phyloP scores from a whole-genome alignment of 2,888 invertebrate genomes.

The Cryptus armator region DNA sequence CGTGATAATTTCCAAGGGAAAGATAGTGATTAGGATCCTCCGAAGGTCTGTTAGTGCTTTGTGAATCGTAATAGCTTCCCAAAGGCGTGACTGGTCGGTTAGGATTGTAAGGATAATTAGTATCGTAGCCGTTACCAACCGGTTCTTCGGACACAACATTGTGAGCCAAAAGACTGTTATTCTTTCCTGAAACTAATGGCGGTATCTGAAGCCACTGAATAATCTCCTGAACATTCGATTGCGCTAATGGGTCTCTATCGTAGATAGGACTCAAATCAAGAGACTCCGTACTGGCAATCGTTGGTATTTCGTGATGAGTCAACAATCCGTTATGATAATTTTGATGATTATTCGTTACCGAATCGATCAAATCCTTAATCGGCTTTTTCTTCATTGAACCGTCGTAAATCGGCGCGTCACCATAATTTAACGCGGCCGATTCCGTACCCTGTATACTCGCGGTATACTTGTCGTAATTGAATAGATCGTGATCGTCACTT shows the following conservation, averaged over 20 bases:
- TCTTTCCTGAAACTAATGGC: slow-evolving; percentile 65
- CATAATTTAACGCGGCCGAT: slow-evolving; percentile 32
- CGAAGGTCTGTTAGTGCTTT: slow-evolving; percentile 6
- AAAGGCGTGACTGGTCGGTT: slow-evolving; percentile 68
- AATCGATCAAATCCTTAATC: not conserved
- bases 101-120: slow-evolving; percentile 73
- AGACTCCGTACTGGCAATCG: slow-evolving; percentile 11
- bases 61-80: slow-evolving; percentile 41
- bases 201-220: slow-evolving; percentile 81
- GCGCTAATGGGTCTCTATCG: slow-evolving; percentile 62
- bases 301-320: slow-evolving; percentile 36
- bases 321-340: slow-evolving; percentile 25
- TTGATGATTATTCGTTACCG: slow-evolving; percentile 11
- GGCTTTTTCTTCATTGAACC: slow-evolving; percentile 51
- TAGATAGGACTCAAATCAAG: slow-evolving; percentile 20
- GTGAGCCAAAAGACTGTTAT: slow-evolving; percentile 66
- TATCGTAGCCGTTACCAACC: slow-evolving; percentile 68
- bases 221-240: slow-evolving; percentile 73
- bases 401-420: slow-evolving; percentile 44
- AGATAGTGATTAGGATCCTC: not conserved
- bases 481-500: slow-evolving; percentile 77
- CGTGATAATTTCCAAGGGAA: not conserved
- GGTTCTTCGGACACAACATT: slow-evolving; percentile 64
- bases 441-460: slow-evolving; percentile 65
- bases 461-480: slow-evolving; percentile 82